A percentile compares a stretch with the other conserved stretches of the same genome.
Conservation (phyloP, 2,113 vertebrate genomes). For the Xerus inauris region DNA sequence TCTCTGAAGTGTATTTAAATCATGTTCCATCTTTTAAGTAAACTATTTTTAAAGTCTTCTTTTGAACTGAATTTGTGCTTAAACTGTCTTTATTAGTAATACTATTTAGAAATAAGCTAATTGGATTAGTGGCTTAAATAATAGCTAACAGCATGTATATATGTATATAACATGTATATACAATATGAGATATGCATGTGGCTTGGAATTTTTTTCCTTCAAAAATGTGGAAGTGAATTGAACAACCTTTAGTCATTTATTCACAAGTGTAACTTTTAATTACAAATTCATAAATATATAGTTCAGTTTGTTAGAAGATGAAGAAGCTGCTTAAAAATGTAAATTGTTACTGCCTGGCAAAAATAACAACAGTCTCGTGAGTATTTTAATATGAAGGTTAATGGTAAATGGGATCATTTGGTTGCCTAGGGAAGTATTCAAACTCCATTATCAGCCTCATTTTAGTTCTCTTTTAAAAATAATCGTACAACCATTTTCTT, state of each 20-base stretch:
- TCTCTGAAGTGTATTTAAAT: constrained; percentile 24
- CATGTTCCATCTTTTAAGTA: constrained; percentile 34
- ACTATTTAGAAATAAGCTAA: constrained; percentile 75
- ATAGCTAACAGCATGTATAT: constrained; percentile 80
- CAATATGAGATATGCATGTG: constrained; percentile 63
- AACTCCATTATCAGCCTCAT: constrained; percentile 19
- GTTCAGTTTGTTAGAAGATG: constrained; percentile 29
- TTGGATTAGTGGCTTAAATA: constrained; percentile 44
- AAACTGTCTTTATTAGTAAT: constrained; percentile 50
- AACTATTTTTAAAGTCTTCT: constrained; percentile 44
- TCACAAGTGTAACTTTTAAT: neutral
- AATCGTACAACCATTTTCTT: neutral
- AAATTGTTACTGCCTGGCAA: constrained; percentile 17
- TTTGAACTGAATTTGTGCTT: constrained; percentile 68
- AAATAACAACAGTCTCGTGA: neutral
- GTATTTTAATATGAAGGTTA: constrained; percentile 14
- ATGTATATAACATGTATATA: constrained; percentile 75
- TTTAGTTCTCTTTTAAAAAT: neutral
- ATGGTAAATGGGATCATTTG: constrained; percentile 11
- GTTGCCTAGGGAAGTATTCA: constrained; percentile 30
- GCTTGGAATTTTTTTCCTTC: constrained; percentile 35
- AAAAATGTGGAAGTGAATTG: constrained; percentile 57
- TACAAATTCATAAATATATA: neutral
- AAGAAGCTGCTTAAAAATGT: constrained; percentile 25
- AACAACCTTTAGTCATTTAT: constrained; percentile 29